Conservation (phyloP, 35 echinoderm and acorn worm genomes). For the Diadema setosum region DNA sequence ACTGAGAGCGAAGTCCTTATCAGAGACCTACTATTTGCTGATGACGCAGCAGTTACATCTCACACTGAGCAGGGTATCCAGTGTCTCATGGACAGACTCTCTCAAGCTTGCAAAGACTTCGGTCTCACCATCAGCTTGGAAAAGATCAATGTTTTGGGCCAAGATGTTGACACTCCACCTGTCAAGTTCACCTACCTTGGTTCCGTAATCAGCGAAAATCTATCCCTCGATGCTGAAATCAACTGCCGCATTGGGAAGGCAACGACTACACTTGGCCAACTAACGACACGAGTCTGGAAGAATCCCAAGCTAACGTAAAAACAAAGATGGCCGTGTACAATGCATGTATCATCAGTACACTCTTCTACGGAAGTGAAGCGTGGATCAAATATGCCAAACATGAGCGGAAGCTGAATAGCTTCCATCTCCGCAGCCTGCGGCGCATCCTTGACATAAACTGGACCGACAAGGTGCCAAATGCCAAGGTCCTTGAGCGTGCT, state of each 20-base stretch:
- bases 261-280: background rate
- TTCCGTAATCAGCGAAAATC: background rate
- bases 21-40: background rate
- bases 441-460: background rate
- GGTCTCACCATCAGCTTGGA: constrained; percentile 46
- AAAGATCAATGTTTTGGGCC: constrained; percentile 27
- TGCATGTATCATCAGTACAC: constrained; percentile 46
- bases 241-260: background rate
- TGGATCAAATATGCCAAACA: constrained; percentile 43
- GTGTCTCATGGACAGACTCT: constrained; percentile 3
- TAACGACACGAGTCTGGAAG: constrained; percentile 37
- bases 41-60: background rate
- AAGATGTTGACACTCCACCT: background rate
- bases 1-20: background rate
- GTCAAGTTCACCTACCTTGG: background rate
- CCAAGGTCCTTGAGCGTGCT: too few relatives aligned
- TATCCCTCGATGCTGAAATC: constrained; percentile 1
- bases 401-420: background rate
- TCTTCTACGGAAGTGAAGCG: constrained; percentile 17
- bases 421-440: background rate
- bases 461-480: background rate
- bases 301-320: constrained; percentile 21
- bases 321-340: constrained; percentile 48
- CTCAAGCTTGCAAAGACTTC: constrained; percentile 49
- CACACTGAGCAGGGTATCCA: background rate